Base-by-base conservation (phyloP, 2,113 vertebrate species). In the Rallus limicola region DNA sequence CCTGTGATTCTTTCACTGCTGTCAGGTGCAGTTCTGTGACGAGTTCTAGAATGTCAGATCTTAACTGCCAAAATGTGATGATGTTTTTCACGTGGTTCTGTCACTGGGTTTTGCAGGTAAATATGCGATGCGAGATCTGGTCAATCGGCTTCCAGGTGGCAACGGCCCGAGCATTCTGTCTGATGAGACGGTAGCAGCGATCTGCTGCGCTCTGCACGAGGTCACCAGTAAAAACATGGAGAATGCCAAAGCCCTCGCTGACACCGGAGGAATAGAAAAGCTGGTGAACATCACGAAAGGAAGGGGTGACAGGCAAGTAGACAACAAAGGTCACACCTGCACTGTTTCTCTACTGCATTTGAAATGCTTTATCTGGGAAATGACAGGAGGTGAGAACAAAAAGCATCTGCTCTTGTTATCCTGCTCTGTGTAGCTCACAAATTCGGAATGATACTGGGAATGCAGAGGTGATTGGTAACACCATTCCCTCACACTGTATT, bases 191-290 rank as follows among this genome's bases (percentile, higher is more conserved):
- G 98, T 99, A 87, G 99, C 99, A 0, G 99, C 99, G 6, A 99
- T 99, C 98, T 99, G 99, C 98, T 99, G 99, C 64, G 99, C 99
- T 17, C 95, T 99, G 96, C 99, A 99, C 3, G 99, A 99, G 98
- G 99, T 99, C 97, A 99, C 99, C 56, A 99, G 99, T 96, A 99
- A 99, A 87, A 99, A 99, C 98, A 99, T 99, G 99, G 99, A 99
- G 95, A 99, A 99, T 1, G 99, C 99, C 91, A 99, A 99, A 89
- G 99, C 99, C n/a, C 97, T 99, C 69, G 99, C 99, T 0, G 99
- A 99, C 89, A 99, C 99, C 0, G 99, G 99, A 0, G 99, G 99
- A 12, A 99, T 99, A 58, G 99, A 99, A 93, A 99, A 99, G 96
- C 98, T 99, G 95, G 99, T 99, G 97, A 99, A 99, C 98, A 99